Base-by-base conservation (phyloP, 2,113 vertebrate species). In the Pollimyrus isidori region DNA sequence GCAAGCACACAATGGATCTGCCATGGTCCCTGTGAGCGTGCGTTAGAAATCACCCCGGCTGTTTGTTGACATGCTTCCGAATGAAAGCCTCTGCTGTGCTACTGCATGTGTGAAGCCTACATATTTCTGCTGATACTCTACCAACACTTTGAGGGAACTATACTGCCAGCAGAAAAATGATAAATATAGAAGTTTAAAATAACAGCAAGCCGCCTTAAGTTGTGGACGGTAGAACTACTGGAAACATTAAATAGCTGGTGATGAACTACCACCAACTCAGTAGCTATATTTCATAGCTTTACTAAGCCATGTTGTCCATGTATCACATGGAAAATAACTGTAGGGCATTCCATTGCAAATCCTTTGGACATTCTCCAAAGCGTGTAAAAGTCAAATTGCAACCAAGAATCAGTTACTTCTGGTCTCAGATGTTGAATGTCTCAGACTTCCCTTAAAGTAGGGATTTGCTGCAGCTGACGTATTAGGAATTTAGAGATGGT, bases 241-340 rank as follows among this genome's bases (percentile, higher is more conserved):
- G 46, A n/a, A 48, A 58, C 26, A 6, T 39, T 84, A 83, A 52
- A 69, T 9, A 46, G 35, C 13, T 88, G 56, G 82, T 42, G 86
- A 90, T 58, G 53, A 52, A 85, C 53, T 83, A 80, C 30, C 65
- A 58, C 87, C 48, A 35, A 84, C 58, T 89, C 89, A 88, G 85
- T 86, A n/a, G 73, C 80, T 89, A 69, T 89, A 56, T 83, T 86
- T 58, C 46, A 76, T n/a, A 4, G 85, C 85, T 87, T 52, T 53
- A 53, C 26, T 87, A 50, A 35, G 48, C 49, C 21, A 56, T 35
- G 85, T 30, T 35, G 13, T 39, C 5, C 17, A 15, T 10, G 50
- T 35, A 10, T 19, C 85, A 53, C 2, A 56, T 50, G 49, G 84
- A 86, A 86, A 86, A 50, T 48, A 26, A 50, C n/a, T 53, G 5